Evolutionary conservation across 1,140 invertebrate species (phyloP), one percentile per base, ranked within the genome.

Genomic region (Pararge aegeria): DNA sequence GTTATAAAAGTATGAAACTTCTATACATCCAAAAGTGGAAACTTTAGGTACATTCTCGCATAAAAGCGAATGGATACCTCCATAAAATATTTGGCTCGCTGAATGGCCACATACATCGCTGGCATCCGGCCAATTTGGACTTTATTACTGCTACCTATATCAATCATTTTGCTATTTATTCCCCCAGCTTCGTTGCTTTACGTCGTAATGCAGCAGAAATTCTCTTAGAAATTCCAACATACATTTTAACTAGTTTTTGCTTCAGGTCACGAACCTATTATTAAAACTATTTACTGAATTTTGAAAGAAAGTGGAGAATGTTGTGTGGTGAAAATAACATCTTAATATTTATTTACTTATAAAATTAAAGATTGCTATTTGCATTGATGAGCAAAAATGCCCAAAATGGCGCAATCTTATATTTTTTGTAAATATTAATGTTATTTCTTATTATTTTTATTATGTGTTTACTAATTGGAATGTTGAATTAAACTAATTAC

Each of bases 131-230:
- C 66, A 68, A 64, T 61, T 56, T 57, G 46, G 53, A 49, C 61
- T 68, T 61, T 64, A 68, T 68, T 68, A 68, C 55, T 42, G 61
- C 29, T 50, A 55, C 53, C 63, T 61, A 56, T 61, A 55, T 56
- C 60, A 65, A 60, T 55, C 57, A 53, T 56, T 55, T 49, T 18
- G 55, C 42, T 56, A 56, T 56, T 56, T 56, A 56, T 56, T 49
- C 46, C 30, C 52, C 19, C 12, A 44, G 54, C 55, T 49, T 56
- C 46, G 29, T 49, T 49, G 20, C 46, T 49, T 49, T 49, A 49
- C 29, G 46, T 29, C 21, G 21, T 49, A 49, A 49, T 49, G 46
- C 46, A 49, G 46, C 21, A 27, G 46, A 49, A 49, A 49, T 49
- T 49, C 46, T 29, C 46, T 49, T 49, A 49, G 46, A 49, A 49